Percentiles rank a stretch among this genome's conserved stretches.
phyloP scores from a whole-genome alignment of 2,113 vertebrate species.

The Polyodon spathula region DNA sequence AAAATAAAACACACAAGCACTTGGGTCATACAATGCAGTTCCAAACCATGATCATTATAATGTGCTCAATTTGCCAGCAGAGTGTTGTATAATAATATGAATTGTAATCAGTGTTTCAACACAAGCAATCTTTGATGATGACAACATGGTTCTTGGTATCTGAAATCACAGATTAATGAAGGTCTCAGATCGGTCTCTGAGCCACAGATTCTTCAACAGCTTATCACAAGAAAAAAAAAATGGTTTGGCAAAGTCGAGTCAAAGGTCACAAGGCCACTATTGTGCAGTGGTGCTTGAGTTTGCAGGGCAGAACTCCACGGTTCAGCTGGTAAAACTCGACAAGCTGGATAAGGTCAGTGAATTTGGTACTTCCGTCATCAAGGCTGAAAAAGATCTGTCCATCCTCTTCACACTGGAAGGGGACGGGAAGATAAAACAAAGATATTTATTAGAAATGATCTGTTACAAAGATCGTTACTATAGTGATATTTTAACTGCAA shows the following conservation, averaged over 20 bases:
- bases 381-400: constrained; percentile 92
- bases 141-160: constrained; percentile 1
- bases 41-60: background rate
- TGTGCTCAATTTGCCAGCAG: background rate
- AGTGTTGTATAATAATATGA: constrained; percentile 3
- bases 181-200: constrained; percentile 9
- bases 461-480: too few relatives aligned
- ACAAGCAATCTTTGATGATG: background rate
- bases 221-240: constrained; percentile 6
- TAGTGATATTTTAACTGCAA: too few relatives aligned
- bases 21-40: background rate
- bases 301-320: constrained; percentile 93
- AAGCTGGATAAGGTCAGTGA: constrained; percentile 95
- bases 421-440: too few relatives aligned
- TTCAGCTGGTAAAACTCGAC: constrained; percentile 99
- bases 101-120: background rate
- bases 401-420: constrained; percentile 83
- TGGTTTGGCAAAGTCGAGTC: constrained; percentile 26
- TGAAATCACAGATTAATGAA: constrained; percentile 3
- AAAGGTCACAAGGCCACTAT: constrained; percentile 92
- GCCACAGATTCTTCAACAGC: background rate
- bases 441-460: too few relatives aligned
- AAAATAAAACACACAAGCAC: constrained; percentile 3
- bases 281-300: constrained; percentile 95
- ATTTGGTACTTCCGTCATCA: constrained; percentile 94